A percentile compares a stretch with the other conserved stretches of the same genome.
phyloP scores from a whole-genome alignment of 2,113 vertebrate species.

The Odontesthes bonariensis region DNA sequence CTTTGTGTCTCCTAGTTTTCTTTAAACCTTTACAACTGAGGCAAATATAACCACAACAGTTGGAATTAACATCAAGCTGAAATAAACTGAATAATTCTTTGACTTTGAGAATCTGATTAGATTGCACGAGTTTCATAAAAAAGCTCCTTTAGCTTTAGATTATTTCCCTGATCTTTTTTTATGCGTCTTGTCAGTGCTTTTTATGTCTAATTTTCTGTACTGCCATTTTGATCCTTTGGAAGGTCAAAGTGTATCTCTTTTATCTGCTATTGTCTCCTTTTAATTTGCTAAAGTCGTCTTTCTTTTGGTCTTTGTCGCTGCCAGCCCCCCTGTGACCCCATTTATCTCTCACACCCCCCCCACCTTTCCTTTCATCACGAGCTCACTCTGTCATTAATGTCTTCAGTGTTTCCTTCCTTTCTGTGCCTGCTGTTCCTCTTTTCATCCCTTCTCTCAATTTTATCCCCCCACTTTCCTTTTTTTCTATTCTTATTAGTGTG shows the following conservation, averaged over 20 bases:
- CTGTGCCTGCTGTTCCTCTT: slow-evolving; percentile 30
- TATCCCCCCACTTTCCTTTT: slow-evolving; percentile 42
- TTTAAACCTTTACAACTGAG: too few relatives aligned
- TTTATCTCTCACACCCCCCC: slow-evolving; percentile 27
- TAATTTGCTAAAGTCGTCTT: slow-evolving; percentile 13
- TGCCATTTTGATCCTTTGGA: not conserved
- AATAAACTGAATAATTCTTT: too few relatives aligned
- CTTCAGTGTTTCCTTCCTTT: slow-evolving; percentile 54
- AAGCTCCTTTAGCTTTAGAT: not conserved
- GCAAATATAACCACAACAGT: too few relatives aligned
- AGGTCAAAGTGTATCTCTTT: slow-evolving; percentile 7
- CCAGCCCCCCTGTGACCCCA: slow-evolving; percentile 37
- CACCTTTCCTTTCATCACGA: slow-evolving; percentile 55
- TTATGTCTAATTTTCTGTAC: not conserved
- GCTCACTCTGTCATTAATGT: slow-evolving; percentile 36
- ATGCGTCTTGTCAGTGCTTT: not conserved
- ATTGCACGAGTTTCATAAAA: too few relatives aligned
- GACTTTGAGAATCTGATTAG: too few relatives aligned
- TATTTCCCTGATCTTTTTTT: not conserved
- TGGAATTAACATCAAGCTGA: too few relatives aligned
- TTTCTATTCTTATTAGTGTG: slow-evolving; percentile 38
- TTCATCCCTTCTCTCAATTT: slow-evolving; percentile 44
- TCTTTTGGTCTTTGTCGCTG: slow-evolving; percentile 28
- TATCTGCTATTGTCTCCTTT: slow-evolving; percentile 15
- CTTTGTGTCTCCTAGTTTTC: too few relatives aligned